Evolutionary conservation across 2,797 vertebrate species (phyloP).

Genomic region (Huso huso): DNA sequence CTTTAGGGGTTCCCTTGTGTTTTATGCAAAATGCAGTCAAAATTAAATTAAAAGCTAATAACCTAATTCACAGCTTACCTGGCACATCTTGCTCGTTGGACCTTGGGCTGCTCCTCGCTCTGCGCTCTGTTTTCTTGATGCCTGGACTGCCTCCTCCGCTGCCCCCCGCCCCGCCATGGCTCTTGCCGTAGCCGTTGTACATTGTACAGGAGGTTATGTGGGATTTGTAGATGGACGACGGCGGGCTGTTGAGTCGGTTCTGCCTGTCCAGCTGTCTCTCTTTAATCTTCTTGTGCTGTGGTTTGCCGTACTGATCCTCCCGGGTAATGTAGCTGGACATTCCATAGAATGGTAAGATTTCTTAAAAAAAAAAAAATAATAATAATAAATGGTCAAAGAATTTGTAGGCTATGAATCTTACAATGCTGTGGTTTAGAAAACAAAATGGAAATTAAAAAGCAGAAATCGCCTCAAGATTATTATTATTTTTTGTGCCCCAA

Average conservation of each 20-base stretch:
- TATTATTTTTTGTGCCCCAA: too few species aligned
- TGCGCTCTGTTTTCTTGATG: conserved; percentile 75
- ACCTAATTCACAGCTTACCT: conserved; percentile 52
- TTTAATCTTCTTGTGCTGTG: conserved; percentile 90
- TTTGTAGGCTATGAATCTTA: too few species aligned
- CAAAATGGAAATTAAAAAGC: too few species aligned
- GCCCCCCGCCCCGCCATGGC: conserved; percentile 49
- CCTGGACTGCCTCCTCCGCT: conserved; percentile 62
- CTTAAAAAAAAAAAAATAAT: conserved; percentile 40
- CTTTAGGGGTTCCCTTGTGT: too few species aligned
- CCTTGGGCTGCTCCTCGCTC: conserved; percentile 86
- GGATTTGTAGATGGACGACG: conserved; percentile 80
- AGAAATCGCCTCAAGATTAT: too few species aligned
- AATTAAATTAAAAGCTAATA: neutral
- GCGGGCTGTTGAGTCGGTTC: conserved; percentile 87
- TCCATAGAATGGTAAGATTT: conserved; percentile 89
- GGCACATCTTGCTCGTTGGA: conserved; percentile 78
- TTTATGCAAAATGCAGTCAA: too few species aligned
- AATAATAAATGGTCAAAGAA: too few species aligned
- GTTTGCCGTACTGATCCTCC: conserved; percentile 88
- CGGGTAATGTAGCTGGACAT: conserved; percentile 89
- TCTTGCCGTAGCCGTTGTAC: conserved; percentile 83
- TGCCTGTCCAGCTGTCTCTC: conserved; percentile 84
- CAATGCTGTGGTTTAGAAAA: too few species aligned
- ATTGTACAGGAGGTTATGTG: conserved; percentile 61